phyloP scores from a whole-genome alignment of 1,140 invertebrate genomes.

The Polypedilum pembai region DNA sequence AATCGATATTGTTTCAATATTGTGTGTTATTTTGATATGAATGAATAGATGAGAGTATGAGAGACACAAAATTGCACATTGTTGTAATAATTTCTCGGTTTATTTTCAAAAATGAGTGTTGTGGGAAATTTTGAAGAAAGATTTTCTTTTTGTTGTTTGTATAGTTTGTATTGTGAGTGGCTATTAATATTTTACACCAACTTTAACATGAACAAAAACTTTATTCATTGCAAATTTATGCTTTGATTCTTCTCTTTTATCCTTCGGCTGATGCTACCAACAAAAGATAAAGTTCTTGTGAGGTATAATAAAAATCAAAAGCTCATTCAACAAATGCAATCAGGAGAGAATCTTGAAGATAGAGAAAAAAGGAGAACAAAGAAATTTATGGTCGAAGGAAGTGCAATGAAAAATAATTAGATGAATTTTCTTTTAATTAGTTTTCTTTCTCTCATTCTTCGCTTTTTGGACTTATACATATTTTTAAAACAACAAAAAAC shows the following conservation, averaged over 20 bases:
- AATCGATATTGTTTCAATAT: slow-evolving; percentile 19
- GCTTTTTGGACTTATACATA: no score
- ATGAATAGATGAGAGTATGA: not conserved
- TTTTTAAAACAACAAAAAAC: no score
- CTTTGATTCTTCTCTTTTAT: not conserved
- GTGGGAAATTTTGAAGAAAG: not conserved
- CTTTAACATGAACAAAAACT: slow-evolving; percentile 6
- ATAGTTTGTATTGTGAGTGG: not conserved
- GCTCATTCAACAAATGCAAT: slow-evolving; percentile 14
- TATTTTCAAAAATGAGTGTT: not conserved
- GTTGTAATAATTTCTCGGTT: not conserved
- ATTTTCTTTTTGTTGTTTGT: not conserved
- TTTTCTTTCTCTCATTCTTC: not conserved
- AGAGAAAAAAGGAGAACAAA: not conserved
- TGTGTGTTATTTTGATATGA: slow-evolving; percentile 9
- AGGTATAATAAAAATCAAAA: slow-evolving; percentile 11
- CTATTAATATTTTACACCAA: not conserved
- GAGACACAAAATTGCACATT: not conserved
- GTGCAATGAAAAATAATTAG: slow-evolving; percentile 18
- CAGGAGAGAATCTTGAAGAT: not conserved
- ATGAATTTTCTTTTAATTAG: slow-evolving; percentile 19
- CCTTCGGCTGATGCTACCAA: not conserved
- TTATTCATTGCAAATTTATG: not conserved
- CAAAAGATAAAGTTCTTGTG: not conserved
- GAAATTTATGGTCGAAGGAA: not conserved